phyloP scores from a whole-genome alignment of 2,113 vertebrate genomes.

The Notarius lentiginosus region DNA sequence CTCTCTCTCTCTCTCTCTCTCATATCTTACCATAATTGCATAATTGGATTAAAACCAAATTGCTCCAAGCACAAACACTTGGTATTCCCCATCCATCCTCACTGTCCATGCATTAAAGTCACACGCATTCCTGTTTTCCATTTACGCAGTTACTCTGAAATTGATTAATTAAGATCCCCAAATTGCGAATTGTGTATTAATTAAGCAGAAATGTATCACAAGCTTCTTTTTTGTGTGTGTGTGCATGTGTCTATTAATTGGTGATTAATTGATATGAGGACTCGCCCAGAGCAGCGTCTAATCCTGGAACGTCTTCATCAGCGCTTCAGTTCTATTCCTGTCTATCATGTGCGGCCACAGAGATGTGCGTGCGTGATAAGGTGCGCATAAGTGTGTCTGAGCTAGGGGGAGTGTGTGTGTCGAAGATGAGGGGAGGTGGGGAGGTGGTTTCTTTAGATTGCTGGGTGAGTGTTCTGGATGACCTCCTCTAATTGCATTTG shows the following conservation, averaged over 20 bases:
- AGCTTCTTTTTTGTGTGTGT: constrained; percentile 25
- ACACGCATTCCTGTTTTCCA: background rate
- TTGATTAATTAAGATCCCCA: constrained; percentile 70
- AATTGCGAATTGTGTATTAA: constrained; percentile 73
- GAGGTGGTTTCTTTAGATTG: constrained; percentile 60
- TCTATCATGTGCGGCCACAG: background rate
- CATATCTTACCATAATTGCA: constrained; percentile 25
- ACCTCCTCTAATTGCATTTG: constrained; percentile 69
- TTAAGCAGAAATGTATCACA: constrained; percentile 70
- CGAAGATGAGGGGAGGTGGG: constrained; percentile 1
- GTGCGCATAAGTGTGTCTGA: constrained; percentile 6
- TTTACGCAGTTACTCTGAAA: constrained; percentile 52
- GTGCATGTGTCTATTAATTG: constrained; percentile 62
- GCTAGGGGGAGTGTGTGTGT: background rate
- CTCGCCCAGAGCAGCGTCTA: constrained; percentile 56
- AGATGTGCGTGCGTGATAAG: constrained; percentile 20
- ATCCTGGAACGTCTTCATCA: constrained; percentile 60
- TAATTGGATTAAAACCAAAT: constrained; percentile 48
- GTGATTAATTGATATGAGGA: constrained; percentile 65
- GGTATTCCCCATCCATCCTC: constrained; percentile 35
- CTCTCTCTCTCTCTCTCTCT: background rate
- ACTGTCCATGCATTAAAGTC: constrained; percentile 52
- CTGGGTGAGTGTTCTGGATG: constrained; percentile 64
- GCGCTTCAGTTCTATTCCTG: constrained; percentile 38
- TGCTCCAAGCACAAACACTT: constrained; percentile 47